Conservation (phyloP, 2,113 vertebrate genomes). For the Brachyhypopomus gauderio region DNA sequence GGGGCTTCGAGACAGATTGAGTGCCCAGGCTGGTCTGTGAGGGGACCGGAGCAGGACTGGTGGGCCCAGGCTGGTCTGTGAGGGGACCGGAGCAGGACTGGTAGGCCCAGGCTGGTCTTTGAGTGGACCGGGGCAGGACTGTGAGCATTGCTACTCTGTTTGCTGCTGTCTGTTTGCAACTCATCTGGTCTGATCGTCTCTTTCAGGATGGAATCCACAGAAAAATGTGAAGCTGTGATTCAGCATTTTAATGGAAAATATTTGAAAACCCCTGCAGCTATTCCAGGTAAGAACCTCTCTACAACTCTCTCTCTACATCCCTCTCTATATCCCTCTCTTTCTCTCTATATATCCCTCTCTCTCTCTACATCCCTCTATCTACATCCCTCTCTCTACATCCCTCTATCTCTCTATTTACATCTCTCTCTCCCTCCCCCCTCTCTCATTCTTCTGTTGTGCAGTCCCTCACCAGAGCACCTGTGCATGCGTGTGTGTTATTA, state of each 20-base stretch:
- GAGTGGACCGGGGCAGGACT: no score
- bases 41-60: no score
- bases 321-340: not conserved
- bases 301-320: no score
- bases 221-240: not conserved
- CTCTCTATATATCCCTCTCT: no score
- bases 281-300: not conserved
- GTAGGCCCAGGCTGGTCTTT: no score
- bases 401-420: not conserved
- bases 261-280: conserved; percentile 2
- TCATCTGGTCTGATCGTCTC: not conserved
- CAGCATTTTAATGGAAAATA: conserved; percentile 11
- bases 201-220: conserved; percentile 9
- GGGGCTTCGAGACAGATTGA: no score
- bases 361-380: not conserved
- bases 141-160: no score
- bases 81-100: no score
- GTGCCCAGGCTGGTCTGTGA: no score
- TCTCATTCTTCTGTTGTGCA: not conserved
- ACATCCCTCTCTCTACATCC: no score
- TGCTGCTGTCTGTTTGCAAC: no score
- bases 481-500: not conserved
- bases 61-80: no score
- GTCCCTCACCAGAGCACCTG: not conserved
- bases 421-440: not conserved